A percentile compares a stretch with the other conserved stretches of the same genome.
Conservation (phyloP, 1,140 invertebrate genomes). For the Hycleus phaleratus region DNA sequence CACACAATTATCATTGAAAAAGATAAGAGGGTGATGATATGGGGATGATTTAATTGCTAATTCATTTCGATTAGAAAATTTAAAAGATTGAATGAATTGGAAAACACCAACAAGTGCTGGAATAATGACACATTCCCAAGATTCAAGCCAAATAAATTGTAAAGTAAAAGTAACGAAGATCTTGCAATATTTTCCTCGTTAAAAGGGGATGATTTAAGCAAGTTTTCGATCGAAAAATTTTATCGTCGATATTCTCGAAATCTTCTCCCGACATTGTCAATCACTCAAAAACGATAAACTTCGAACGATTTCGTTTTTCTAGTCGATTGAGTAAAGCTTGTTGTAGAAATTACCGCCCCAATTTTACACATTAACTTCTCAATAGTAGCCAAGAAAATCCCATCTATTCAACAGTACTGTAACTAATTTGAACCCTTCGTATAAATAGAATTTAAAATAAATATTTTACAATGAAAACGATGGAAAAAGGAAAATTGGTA, state of each 20-base stretch:
- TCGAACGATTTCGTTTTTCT: conserved; percentile 5
- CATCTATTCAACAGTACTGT: too few species aligned
- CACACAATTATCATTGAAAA: too few species aligned
- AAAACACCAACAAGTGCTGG: not conserved
- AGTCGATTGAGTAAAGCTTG: conserved; percentile 15
- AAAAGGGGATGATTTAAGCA: too few species aligned
- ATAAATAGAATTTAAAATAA: too few species aligned
- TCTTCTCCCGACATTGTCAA: not conserved
- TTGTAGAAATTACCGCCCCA: conserved; percentile 12
- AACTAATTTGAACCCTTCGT: too few species aligned
- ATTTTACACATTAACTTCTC: conserved; percentile 19
- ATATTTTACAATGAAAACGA: too few species aligned
- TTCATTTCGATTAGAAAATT: not conserved
- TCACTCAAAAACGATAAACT: not conserved
- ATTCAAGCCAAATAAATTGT: too few species aligned
- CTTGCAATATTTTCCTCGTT: too few species aligned
- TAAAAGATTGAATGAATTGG: not conserved
- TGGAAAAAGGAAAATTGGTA: too few species aligned
- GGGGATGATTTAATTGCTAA: not conserved
- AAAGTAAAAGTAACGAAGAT: too few species aligned
- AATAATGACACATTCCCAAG: not conserved
- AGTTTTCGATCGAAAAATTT: too few species aligned
- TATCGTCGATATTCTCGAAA: too few species aligned
- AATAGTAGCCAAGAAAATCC: not conserved
- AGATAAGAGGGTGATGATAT: not conserved